phyloP scores from a whole-genome alignment of 1,140 invertebrate genomes.

The Anastrepha obliqua region DNA sequence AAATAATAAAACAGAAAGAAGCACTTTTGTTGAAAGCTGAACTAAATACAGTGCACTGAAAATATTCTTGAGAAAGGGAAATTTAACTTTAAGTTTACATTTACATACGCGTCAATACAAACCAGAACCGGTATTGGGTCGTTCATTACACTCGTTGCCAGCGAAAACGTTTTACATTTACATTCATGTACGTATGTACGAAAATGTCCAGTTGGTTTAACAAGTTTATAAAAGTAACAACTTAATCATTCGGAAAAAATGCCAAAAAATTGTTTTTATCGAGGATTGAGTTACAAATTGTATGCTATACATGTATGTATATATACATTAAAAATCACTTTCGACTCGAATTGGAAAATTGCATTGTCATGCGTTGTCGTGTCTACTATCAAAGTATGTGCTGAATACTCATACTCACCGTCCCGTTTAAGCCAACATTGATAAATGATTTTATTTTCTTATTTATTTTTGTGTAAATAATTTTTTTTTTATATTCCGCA shows the following conservation, averaged over 20 bases:
- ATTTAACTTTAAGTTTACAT: not conserved
- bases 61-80: not conserved
- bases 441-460: not conserved
- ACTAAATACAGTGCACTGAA: too few relatives aligned
- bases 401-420: not conserved
- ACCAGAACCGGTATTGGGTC: not conserved
- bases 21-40: too few relatives aligned
- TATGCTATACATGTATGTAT: not conserved
- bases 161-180: not conserved
- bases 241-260: not conserved
- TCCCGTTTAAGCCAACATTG: not conserved
- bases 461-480: not conserved
- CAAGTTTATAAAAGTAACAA: not conserved
- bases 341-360: not conserved
- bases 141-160: constrained; percentile 5
- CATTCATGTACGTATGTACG: not conserved
- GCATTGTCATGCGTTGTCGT: not conserved
- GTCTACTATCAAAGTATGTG: not conserved
- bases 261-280: not conserved
- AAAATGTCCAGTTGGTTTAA: too few relatives aligned
- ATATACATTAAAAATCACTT: too few relatives aligned
- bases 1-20: too few relatives aligned
- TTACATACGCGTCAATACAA: not conserved
- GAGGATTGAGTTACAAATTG: not conserved
- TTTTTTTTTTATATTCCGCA: not conserved